Conservation (phyloP, 1,140 invertebrate species). For the Platyscapa corneri region DNA sequence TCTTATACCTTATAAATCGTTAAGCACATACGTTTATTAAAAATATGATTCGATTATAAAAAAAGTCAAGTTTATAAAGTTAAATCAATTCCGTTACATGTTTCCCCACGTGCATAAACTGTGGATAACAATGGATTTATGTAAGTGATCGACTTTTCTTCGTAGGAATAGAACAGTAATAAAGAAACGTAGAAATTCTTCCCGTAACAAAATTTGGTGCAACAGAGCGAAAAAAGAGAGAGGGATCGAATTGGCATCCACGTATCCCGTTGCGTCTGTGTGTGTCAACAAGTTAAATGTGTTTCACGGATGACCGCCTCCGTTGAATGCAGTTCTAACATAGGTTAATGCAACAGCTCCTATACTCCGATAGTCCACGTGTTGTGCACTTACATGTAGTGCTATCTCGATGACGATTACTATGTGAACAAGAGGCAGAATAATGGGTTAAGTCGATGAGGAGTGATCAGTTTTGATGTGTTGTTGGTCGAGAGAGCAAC, state of each 20-base stretch:
- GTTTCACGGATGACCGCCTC: conserved; percentile 74
- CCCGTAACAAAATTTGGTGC: conserved; percentile 13
- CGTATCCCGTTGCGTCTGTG: conserved; percentile 54
- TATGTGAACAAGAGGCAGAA: background rate
- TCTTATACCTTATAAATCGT: too few species aligned
- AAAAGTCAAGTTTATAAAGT: too few species aligned
- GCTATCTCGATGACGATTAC: conserved; percentile 37
- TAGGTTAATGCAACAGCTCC: background rate
- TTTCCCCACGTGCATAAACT: too few species aligned
- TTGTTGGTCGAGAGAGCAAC: background rate
- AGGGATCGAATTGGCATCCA: background rate
- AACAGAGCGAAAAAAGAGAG: conserved; percentile 36
- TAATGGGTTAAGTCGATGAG: conserved; percentile 32
- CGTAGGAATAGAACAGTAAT: background rate
- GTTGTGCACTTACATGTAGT: conserved; percentile 54
- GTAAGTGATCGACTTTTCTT: background rate
- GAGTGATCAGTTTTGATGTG: conserved; percentile 19
- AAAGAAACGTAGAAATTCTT: background rate
- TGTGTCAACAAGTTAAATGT: conserved; percentile 74
- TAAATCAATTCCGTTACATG: too few species aligned
- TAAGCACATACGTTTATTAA: too few species aligned
- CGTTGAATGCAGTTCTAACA: conserved; percentile 61
- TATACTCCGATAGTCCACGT: background rate
- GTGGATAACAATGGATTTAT: too few species aligned
- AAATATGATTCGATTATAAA: too few species aligned